These are phyloP conservation scores for Hylomyscus alleni DNA, from an alignment of 2,797 vertebrate species.

Conservation along the genomic window DNA sequence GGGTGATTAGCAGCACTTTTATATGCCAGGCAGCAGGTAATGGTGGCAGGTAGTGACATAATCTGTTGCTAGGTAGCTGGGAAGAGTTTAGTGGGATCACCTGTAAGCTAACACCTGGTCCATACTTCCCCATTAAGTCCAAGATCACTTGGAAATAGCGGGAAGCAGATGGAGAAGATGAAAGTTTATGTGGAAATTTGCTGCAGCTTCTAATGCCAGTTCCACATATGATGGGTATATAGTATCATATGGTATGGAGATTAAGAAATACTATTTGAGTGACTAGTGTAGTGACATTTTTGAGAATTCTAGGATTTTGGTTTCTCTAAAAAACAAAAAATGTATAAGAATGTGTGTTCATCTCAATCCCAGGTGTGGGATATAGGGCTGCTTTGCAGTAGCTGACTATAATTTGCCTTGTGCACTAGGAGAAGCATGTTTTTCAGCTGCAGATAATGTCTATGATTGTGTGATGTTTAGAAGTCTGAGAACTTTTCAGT, in stretches of 20 bases:
- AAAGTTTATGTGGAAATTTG: neutral
- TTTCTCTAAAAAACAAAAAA: neutral
- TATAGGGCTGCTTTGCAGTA: neutral
- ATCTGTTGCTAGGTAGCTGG: neutral
- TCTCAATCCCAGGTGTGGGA: neutral
- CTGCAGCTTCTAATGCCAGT: neutral
- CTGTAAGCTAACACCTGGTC: neutral
- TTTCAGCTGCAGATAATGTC: neutral
- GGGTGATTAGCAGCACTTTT: too few species aligned
- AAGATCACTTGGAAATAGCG: neutral
- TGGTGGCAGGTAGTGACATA: neutral
- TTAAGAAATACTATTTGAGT: neutral
- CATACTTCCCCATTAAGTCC: neutral
- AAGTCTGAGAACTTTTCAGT: neutral
- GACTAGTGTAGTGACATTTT: neutral
- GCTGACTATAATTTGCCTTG: neutral
- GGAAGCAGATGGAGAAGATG: neutral
- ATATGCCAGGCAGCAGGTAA: too few species aligned
- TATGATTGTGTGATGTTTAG: neutral
- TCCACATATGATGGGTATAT: neutral
- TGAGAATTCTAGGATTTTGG: neutral
- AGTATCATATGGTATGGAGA: neutral
- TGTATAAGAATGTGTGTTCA: neutral
- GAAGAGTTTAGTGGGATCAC: neutral
- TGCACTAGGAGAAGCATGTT: neutral